Conservation (phyloP, 2,113 vertebrate species). For the Bubalus kerabau region DNA sequence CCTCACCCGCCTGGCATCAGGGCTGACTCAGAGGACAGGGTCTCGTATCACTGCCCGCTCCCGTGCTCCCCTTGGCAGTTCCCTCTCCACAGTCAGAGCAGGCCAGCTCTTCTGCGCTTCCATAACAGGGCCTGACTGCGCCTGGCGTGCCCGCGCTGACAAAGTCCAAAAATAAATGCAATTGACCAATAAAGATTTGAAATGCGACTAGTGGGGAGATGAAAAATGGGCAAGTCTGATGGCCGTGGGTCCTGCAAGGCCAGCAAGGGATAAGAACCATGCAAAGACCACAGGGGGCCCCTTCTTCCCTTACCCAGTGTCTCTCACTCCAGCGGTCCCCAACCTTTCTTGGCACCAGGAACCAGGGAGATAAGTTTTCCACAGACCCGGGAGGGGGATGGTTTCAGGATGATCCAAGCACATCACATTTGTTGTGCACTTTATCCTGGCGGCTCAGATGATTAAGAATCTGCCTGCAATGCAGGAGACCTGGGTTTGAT, state of each 20-base stretch:
- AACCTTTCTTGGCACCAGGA: background rate
- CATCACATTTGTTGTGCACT: background rate
- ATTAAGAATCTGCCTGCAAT: background rate
- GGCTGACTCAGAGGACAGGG: slow-evolving; percentile 54
- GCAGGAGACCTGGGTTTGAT: background rate
- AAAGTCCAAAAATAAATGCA: slow-evolving; percentile 9
- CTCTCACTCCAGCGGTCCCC: background rate
- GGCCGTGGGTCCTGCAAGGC: background rate
- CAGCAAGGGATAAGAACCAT: background rate
- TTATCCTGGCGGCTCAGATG: background rate
- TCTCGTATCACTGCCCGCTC: slow-evolving; percentile 12
- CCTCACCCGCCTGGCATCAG: slow-evolving; percentile 44
- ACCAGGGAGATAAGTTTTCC: background rate
- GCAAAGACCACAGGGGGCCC: background rate
- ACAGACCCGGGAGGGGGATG: background rate
- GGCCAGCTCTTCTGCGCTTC: background rate
- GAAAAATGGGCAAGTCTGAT: background rate
- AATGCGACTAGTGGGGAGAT: background rate
- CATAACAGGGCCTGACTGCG: background rate
- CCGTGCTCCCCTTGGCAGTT: slow-evolving; percentile 23
- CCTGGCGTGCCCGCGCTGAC: background rate
- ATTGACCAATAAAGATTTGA: background rate
- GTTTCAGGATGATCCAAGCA: background rate
- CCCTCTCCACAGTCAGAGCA: background rate
- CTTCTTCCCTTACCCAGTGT: background rate